Evolutionary conservation across 2,888 invertebrate genomes (phyloP), one percentile per base, ranked within the genome.

Genomic region (Camptogramma bilineatum): DNA sequence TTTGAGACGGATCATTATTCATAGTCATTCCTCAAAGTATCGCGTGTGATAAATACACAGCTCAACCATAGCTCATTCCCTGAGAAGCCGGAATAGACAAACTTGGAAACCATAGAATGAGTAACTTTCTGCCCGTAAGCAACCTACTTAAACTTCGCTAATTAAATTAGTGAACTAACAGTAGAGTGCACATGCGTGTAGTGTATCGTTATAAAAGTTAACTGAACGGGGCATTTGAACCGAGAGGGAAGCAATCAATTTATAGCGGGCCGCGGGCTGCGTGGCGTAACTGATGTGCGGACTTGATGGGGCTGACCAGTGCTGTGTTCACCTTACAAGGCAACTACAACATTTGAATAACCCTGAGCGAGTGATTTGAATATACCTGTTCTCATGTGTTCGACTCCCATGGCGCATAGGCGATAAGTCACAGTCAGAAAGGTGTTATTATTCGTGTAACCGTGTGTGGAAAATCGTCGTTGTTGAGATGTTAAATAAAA

Each of bases 191-290:
- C 52, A 62, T 42, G 48, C 66, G 54, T 62, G 67, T 70, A 64
- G 56, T 64, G 66, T 69, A 57, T 66, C 56, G 64, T 60, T 63
- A 56, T 62, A 70, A 66, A 71, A 69, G 64, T 65, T 64, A 66
- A 66, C 61, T 71, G 75, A 79, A 79, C 76, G 75, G 78, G 76
- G 74, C 79, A 79, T 78, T 81, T 75, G 77, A 69, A 72, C 74
- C 73, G 78, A 76, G 82, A 77, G 82, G 82, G 85, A 86, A 84
- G 85, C 84, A 83, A 86, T 88, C 88, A 87, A 88, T 89, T 88
- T 84, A 84, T 84, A 85, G 86, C 84, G 77, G 64, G 39, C 61
- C 58, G 57, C 82, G 83, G 82, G 73, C 73, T 77, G 80, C 79
- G 76, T 77, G 78, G 79, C 66, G 83, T 85, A 87, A 88, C 87